Evolutionary conservation across 2,797 vertebrate genomes (phyloP).

Genomic region (Mallotus villosus): DNA sequence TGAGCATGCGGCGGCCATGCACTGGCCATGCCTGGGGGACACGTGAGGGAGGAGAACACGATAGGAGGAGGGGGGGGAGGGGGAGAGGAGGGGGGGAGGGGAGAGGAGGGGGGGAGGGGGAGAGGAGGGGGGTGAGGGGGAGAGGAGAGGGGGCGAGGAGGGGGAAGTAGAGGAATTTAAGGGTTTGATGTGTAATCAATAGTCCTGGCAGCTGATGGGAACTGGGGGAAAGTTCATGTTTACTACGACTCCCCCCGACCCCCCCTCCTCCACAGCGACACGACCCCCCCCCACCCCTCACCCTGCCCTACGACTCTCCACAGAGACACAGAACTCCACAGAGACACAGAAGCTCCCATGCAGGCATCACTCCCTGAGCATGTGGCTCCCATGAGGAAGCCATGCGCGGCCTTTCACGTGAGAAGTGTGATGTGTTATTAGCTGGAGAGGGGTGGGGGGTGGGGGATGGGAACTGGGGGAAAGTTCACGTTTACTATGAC

Average conservation of each 20-base stretch:
- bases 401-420: not conserved
- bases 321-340: no score
- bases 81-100: slow-evolving; percentile 24
- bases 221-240: slow-evolving; percentile 81
- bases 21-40: slow-evolving; percentile 63
- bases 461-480: slow-evolving; percentile 75
- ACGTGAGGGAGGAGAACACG: slow-evolving; percentile 62
- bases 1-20: slow-evolving; percentile 48
- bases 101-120: slow-evolving; percentile 9
- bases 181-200: not conserved
- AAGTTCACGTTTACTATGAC: slow-evolving; percentile 73
- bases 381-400: no score
- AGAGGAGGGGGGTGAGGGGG: slow-evolving; percentile 21
- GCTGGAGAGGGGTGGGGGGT: slow-evolving; percentile 26
- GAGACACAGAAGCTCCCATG: no score
- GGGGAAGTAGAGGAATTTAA: slow-evolving; percentile 43
- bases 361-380: no score
- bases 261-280: no score
- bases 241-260: slow-evolving; percentile 35
- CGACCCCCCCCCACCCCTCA: no score
- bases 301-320: no score
- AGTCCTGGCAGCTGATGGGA: slow-evolving; percentile 57
- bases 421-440: slow-evolving; percentile 40
- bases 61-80: slow-evolving; percentile 11
- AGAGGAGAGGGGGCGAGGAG: slow-evolving; percentile 12